Conservation (phyloP, 1,140 invertebrate species). For the Elymnias hypermnestra region DNA sequence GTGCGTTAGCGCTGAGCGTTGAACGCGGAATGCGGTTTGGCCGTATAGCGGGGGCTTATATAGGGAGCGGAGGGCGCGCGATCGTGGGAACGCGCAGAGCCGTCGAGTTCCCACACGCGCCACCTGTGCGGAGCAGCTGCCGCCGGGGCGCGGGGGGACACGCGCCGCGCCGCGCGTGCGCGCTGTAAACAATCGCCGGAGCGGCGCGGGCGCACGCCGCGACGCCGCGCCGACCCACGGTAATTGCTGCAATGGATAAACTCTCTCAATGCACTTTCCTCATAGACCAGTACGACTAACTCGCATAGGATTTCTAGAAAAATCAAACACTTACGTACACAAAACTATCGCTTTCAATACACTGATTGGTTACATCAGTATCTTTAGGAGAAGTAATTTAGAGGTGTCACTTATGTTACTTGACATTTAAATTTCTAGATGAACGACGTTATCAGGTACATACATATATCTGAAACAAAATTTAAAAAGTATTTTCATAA, state of each 20-base stretch:
- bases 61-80: slow-evolving; percentile 67
- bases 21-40: slow-evolving; percentile 73
- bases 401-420: background rate
- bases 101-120: slow-evolving; percentile 77
- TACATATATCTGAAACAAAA: background rate
- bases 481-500: slow-evolving; percentile 2
- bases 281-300: no score
- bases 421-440: background rate
- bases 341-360: no score
- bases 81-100: slow-evolving; percentile 74
- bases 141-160: slow-evolving; percentile 59
- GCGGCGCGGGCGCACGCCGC: slow-evolving; percentile 60
- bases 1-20: slow-evolving; percentile 66
- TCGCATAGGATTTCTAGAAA: no score
- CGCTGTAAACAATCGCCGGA: slow-evolving; percentile 67
- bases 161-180: slow-evolving; percentile 65
- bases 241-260: slow-evolving; percentile 38
- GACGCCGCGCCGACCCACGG: slow-evolving; percentile 36
- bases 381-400: no score
- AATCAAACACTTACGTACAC: no score
- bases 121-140: slow-evolving; percentile 75
- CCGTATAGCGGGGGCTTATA: slow-evolving; percentile 73
- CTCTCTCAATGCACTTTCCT: slow-evolving; percentile 3
- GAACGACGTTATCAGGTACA: background rate
- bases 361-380: no score